Base-by-base conservation (phyloP, 2,797 vertebrate genomes). In the Aldrovandia affinis region DNA sequence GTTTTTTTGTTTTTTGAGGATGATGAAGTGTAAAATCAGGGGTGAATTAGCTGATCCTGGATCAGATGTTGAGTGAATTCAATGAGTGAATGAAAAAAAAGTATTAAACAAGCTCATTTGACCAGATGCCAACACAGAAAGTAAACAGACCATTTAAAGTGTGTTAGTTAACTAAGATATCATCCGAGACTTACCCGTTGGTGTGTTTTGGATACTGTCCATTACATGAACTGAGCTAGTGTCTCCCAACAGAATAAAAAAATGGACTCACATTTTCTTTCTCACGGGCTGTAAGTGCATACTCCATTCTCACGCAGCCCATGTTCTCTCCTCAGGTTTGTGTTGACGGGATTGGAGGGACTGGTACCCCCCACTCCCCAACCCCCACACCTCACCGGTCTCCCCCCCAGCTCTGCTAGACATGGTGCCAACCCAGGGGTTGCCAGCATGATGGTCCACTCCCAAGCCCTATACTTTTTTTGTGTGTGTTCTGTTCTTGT, bases 301-400 rank as follows among this genome's bases (percentile, higher is more conserved):
- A 12, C 28, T 63, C 85, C 90, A 90, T 88, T 90, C 90, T 93
- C 88, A 91, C n/a, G 36, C 8, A 1, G 9, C 89, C 89, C n/a
- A 78, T 39, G 20, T 81, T 83, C 81, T 89, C 81, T 90, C 84
- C 63, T 82, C 92, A 95, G 94, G 94, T 89, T 93, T 95, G 90
- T 94, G 94, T 90, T 95, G 93, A 94, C 92, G 90, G 89, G 90
- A 87, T 85, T 87, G 89, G 90, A 89, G 83, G 86, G 91, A 86
- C 83, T 85, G 22, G 55, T 70, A 89, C 88, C 88, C 78, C 78
- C 88, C 70, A 82, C 81, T 36, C n/a, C 87, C 86, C 85, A 47
- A 7, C 90, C 88, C 87, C 88, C 86, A 85, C 68, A 65, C 36
- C n/a, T n/a, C 52, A 52, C 68, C 68, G 42, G 3, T 33, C 55